Evolutionary conservation across 1,140 invertebrate species (phyloP), one percentile per base, ranked within the genome.

Genomic region (Carcinoscorpius rotundicauda): DNA sequence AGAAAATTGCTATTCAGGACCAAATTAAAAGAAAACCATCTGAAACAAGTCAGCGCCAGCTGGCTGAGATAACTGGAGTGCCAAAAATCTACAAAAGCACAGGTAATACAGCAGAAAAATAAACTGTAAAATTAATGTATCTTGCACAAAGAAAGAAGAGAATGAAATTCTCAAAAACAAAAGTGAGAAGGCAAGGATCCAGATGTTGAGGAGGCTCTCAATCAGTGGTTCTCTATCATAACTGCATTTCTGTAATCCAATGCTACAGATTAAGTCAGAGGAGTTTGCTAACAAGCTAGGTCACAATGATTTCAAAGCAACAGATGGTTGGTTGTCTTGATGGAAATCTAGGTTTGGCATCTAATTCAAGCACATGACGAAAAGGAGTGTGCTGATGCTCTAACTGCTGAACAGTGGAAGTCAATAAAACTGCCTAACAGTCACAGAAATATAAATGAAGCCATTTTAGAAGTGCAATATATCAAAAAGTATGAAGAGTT

Each of bases 271-370:
- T 49, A 72, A 72, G 61, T 66, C 72, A 48, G 9, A 69, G 49
- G n/a, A 61, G 53, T 68, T 67, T 50, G 71, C 72, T 51, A 58
- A 61, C 49, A 66, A 69, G 29, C 58, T 73, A 9, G 66, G 59
- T 3, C 60, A 69, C 8, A 55, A 11, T n/a, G 67, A 74, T 56
- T 74, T 75, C 55, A 74, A 72, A 60, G 70, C 73, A 51, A 72
- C 69, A 3, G 68, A 70, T 67, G 73, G 73, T 4, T 75, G 72
- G 73, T 59, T 72, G 50, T 65, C 66, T 9, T 59, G 62, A 29
- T 75, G 65, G 29, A 70, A 66, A 56, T 10, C 52, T 10, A 55
- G 70, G 6, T 66, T 71, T 55, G 59, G 56, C n/a, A 66, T 68
- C 51, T 62, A 63, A n/a, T 68, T 68, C 51, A 65, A 67, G 64